Percentiles rank a stretch among this genome's conserved stretches.
phyloP scores from a whole-genome alignment of 1,140 invertebrate genomes.

The Leucophenga varia region DNA sequence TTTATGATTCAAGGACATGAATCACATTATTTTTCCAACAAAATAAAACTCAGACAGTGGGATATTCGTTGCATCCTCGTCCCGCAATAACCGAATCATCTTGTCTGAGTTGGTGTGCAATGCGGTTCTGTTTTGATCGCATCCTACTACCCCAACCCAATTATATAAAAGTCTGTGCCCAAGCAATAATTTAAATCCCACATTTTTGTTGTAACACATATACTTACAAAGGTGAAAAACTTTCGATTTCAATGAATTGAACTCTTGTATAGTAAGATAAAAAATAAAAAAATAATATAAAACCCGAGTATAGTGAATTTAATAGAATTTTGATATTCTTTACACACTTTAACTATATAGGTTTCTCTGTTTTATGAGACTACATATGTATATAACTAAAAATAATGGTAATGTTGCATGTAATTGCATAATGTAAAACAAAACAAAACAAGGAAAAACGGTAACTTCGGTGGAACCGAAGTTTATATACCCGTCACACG shows the following conservation, averaged over 20 bases:
- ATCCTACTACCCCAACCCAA: slow-evolving; percentile 29
- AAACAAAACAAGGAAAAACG: no score
- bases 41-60: slow-evolving; percentile 41
- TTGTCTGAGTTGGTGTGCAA: slow-evolving; percentile 19
- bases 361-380: no score
- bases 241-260: slow-evolving; percentile 51
- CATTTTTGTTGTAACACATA: slow-evolving; percentile 48
- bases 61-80: slow-evolving; percentile 25
- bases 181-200: slow-evolving; percentile 51
- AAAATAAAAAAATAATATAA: slow-evolving; percentile 43
- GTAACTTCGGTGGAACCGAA: no score
- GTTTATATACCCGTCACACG: no score
- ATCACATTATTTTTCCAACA: slow-evolving; percentile 52
- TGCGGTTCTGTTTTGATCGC: slow-evolving; percentile 34
- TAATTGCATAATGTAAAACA: no score
- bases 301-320: no score
- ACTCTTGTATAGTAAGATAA: slow-evolving; percentile 41
- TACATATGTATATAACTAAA: no score
- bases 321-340: no score
- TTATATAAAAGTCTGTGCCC: slow-evolving; percentile 24
- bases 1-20: slow-evolving; percentile 53
- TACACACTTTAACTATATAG: no score
- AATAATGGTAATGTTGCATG: no score
- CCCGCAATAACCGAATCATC: not conserved
- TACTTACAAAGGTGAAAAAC: slow-evolving; percentile 35